These are phyloP conservation scores for Dicyrtoma fusca DNA, from an alignment of 2,888 invertebrate species.

Conservation along the genomic window DNA sequence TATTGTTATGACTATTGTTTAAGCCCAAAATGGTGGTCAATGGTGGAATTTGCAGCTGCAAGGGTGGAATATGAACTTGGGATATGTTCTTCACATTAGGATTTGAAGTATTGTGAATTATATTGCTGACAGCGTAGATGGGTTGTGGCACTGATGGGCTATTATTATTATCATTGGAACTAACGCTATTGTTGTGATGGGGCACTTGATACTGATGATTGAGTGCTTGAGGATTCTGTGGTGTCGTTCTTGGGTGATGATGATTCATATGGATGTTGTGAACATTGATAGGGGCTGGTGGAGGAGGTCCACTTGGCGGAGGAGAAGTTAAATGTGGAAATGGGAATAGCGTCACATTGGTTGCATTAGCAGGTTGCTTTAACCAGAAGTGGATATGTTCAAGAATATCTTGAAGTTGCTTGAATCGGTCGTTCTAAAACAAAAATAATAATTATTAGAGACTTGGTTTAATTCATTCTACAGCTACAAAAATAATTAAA, in stretches of 20 bases:
- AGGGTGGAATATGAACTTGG: conserved; percentile 45
- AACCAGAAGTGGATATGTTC: conserved; percentile 69
- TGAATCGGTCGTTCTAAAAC: conserved; percentile 58
- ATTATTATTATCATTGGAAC: background rate
- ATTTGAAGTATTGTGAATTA: conserved; percentile 53
- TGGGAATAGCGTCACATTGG: conserved; percentile 53
- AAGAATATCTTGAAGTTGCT: conserved; percentile 71
- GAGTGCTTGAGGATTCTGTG: conserved; percentile 37
- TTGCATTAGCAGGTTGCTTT: conserved; percentile 63
- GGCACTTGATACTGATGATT: conserved; percentile 56
- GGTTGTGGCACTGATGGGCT: conserved; percentile 42
- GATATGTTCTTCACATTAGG: conserved; percentile 56
- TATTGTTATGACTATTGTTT: conserved; percentile 12
- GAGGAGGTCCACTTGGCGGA: conserved; percentile 53
- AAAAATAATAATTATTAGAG: background rate
- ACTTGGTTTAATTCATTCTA: conserved; percentile 14
- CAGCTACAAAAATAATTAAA: conserved; percentile 5
- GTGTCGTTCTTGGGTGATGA: conserved; percentile 46
- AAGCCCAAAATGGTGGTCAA: conserved; percentile 19
- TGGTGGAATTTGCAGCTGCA: conserved; percentile 48
- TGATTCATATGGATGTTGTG: conserved; percentile 47
- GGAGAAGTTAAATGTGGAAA: conserved; percentile 54
- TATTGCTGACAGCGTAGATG: conserved; percentile 54
- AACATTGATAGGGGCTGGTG: conserved; percentile 61
- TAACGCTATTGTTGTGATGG: conserved; percentile 37